These are phyloP conservation scores for Melanostoma mellinum DNA, from an alignment of 2,888 invertebrate genomes.

Conservation along the genomic window DNA sequence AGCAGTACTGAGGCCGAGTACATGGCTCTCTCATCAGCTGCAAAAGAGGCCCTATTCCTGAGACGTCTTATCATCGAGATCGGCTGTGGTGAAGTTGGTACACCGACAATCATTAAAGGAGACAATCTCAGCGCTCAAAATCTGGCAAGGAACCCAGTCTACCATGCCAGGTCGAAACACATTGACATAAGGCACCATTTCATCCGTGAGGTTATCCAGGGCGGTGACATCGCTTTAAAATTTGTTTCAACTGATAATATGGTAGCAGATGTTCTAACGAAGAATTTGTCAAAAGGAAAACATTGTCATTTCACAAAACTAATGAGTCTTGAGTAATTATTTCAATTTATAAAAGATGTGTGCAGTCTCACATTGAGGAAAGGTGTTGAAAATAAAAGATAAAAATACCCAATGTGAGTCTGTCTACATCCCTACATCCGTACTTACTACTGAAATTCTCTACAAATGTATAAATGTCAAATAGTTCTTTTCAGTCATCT, in stretches of 20 bases:
- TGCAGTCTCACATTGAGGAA: constrained; percentile 23
- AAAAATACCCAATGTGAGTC: no score
- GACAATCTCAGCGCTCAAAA: constrained; percentile 27
- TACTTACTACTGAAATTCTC: no score
- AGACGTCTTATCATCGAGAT: background rate
- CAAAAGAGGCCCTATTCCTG: constrained; percentile 29
- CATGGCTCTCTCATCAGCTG: no score
- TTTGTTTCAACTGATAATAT: constrained; percentile 31
- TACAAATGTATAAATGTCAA: no score
- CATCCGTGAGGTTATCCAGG: constrained; percentile 42
- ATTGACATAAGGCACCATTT: constrained; percentile 31
- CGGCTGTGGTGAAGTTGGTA: constrained; percentile 14
- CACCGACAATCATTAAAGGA: background rate
- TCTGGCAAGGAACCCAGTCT: constrained; percentile 43
- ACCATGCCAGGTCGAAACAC: constrained; percentile 44
- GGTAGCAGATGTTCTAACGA: constrained; percentile 42
- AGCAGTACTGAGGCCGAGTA: no score
- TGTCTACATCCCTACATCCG: no score
- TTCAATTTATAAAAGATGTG: background rate
- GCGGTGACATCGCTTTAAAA: constrained; percentile 32
- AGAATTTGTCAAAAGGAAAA: constrained; percentile 25
- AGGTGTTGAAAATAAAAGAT: background rate
- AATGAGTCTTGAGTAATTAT: constrained; percentile 3
- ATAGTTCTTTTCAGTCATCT: no score
- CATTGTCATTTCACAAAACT: constrained; percentile 18